Conservation (phyloP, 2,113 vertebrate genomes). For the Plotosus lineatus region DNA sequence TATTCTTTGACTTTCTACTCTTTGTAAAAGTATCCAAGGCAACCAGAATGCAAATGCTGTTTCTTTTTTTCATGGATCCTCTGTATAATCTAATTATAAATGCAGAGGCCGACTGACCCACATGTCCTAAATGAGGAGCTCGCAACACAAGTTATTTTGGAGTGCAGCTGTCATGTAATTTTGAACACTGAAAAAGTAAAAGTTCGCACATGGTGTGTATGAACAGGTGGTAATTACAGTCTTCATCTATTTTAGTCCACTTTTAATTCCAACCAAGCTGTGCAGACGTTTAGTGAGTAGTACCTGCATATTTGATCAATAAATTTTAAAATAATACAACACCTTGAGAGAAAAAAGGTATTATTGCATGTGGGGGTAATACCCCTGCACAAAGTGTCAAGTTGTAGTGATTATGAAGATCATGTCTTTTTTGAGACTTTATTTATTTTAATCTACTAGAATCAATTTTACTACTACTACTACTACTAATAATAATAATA, state of each 20-base stretch:
- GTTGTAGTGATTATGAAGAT: too few relatives aligned
- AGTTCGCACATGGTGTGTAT: background rate
- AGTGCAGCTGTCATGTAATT: background rate
- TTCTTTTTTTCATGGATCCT: too few relatives aligned
- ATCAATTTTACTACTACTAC: too few relatives aligned
- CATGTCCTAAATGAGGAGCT: background rate
- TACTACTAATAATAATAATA: too few relatives aligned
- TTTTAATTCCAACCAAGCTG: background rate
- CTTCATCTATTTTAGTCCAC: slow-evolving; percentile 57
- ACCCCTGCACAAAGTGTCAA: too few relatives aligned
- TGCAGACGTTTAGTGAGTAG: background rate
- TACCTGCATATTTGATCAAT: background rate
- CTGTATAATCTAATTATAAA: too few relatives aligned
- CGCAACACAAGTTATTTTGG: background rate
- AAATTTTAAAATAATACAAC: background rate
- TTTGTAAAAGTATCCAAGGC: background rate
- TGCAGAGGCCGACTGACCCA: slow-evolving; percentile 27
- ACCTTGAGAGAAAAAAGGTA: background rate
- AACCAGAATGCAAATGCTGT: background rate
- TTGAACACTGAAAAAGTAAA: too few relatives aligned
- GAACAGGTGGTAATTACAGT: slow-evolving; percentile 61
- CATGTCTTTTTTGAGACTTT: too few relatives aligned
- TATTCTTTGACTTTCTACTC: background rate
- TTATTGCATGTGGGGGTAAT: too few relatives aligned
- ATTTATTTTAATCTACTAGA: too few relatives aligned